Evolutionary conservation across 2,113 vertebrate genomes (phyloP).

Genomic region (Propithecus coquereli): DNA sequence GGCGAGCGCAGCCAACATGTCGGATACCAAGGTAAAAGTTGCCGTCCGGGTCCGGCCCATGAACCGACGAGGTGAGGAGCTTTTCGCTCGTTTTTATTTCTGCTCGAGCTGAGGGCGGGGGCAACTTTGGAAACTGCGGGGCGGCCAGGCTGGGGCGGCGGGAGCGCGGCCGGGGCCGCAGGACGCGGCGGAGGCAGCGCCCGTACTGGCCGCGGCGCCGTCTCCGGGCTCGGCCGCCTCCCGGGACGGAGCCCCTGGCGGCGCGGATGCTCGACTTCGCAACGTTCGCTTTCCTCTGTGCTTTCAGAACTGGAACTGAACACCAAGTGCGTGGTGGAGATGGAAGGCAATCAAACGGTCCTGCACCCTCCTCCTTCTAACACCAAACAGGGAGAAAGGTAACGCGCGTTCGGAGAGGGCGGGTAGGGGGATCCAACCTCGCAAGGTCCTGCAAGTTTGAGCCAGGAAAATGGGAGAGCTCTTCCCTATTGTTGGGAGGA

Average conservation of each 20-base stretch:
- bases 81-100: background rate
- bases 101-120: constrained; percentile 2
- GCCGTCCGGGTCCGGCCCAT: constrained; percentile 97
- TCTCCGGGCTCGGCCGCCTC: background rate
- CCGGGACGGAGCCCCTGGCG: background rate
- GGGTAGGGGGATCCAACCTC: background rate
- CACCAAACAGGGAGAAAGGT: constrained; percentile 93
- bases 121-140: constrained; percentile 45
- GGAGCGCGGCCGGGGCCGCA: background rate
- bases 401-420: constrained; percentile 36
- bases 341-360: constrained; percentile 98
- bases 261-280: constrained; percentile 16
- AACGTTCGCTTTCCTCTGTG: constrained; percentile 56
- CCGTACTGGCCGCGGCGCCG: background rate
- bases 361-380: constrained; percentile 93
- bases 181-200: background rate
- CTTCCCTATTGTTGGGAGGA: constrained; percentile 45
- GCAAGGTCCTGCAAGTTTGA: constrained; percentile 20
- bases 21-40: constrained; percentile 98
- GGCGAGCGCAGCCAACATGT: constrained; percentile 87
- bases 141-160: background rate
- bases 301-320: constrained; percentile 96
- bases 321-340: constrained; percentile 98
- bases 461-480: constrained; percentile 30
- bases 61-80: constrained; percentile 93